Evolutionary conservation across 2,888 invertebrate species (phyloP), one percentile per base, ranked within the genome.

Genomic region (Parnassius orleans): DNA sequence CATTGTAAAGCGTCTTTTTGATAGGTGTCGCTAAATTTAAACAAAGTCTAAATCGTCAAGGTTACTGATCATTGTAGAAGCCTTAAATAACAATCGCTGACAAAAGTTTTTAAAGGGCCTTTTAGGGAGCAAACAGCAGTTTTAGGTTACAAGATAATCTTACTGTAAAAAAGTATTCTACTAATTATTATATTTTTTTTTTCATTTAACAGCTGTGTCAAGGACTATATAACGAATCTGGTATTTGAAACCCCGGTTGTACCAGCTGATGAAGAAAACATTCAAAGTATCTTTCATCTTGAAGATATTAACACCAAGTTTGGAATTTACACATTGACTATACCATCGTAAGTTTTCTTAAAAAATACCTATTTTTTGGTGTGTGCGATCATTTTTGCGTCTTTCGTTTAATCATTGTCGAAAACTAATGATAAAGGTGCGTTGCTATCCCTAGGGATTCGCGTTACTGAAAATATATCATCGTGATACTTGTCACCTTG

Each of bases 171-270:
- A n/a, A n/a, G n/a, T n/a, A n/a, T n/a, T n/a, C n/a, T n/a, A n/a
- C n/a, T n/a, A n/a, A n/a, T n/a, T n/a, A n/a, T n/a, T n/a, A n/a
- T n/a, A n/a, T n/a, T n/a, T n/a, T n/a, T n/a, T n/a, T n/a, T n/a
- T n/a, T n/a, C n/a, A n/a, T n/a, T n/a, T 72, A 71, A 12, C 76
- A 90, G 90, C 71, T 91, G 90, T 63, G 90, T 91, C n/a, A 90
- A 91, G 69, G 90, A 91, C 67, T 90, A 90, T 71, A 88, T 91
- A 24, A 87, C 89, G 90, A 89, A 90, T 65, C 71, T 88, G 60
- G 85, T 91, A 33, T 91, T 87, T 57, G 90, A 91, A 69, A 88
- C 86, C 1, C 90, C 90, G 5, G 89, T 89, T 0, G 73, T 85
- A 3, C 81, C 82, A 1, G 90, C 89, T 0, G 87, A 88, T 60